Percentiles rank a stretch among this genome's conserved stretches.
Evolutionary conservation across 2,888 invertebrate genomes (phyloP).

Genomic region (Germaria angustata): DNA sequence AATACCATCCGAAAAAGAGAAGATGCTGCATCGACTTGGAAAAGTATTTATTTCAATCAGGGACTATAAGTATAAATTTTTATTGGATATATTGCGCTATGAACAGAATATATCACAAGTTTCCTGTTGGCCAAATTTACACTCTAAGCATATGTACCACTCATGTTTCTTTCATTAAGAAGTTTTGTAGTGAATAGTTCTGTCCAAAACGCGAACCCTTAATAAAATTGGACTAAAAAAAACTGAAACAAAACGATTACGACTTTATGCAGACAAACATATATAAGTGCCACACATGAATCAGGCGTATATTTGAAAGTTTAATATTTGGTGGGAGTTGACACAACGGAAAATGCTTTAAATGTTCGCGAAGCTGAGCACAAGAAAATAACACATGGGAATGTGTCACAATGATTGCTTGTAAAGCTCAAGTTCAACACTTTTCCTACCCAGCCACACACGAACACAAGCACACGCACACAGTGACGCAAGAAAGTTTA

Average conservation of each 20-base stretch:
- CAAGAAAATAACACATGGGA: conserved; percentile 44
- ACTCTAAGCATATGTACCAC: too few relatives aligned
- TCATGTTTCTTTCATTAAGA: too few relatives aligned
- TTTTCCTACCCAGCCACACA: conserved; percentile 20
- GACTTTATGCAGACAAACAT: too few relatives aligned
- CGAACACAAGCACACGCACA: neutral
- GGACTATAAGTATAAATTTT: too few relatives aligned
- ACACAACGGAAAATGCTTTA: neutral
- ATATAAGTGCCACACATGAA: neutral
- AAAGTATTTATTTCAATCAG: too few relatives aligned
- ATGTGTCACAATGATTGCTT: conserved; percentile 61
- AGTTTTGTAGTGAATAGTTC: neutral
- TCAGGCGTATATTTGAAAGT: conserved; percentile 23
- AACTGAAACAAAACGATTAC: conserved; percentile 34
- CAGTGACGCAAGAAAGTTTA: neutral
- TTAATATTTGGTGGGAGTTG: conserved; percentile 48
- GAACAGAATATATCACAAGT: too few relatives aligned
- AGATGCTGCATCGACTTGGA: too few relatives aligned
- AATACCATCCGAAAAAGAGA: too few relatives aligned
- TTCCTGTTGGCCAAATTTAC: too few relatives aligned
- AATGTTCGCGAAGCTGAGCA: too few relatives aligned
- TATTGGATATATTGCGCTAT: too few relatives aligned
- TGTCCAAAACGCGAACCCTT: conserved; percentile 17
- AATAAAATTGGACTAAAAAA: neutral
- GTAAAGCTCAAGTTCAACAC: conserved; percentile 60